Percentiles rank a stretch among this genome's conserved stretches.
phyloP scores from a whole-genome alignment of 2,113 vertebrate genomes.

The Eolophus roseicapilla region DNA sequence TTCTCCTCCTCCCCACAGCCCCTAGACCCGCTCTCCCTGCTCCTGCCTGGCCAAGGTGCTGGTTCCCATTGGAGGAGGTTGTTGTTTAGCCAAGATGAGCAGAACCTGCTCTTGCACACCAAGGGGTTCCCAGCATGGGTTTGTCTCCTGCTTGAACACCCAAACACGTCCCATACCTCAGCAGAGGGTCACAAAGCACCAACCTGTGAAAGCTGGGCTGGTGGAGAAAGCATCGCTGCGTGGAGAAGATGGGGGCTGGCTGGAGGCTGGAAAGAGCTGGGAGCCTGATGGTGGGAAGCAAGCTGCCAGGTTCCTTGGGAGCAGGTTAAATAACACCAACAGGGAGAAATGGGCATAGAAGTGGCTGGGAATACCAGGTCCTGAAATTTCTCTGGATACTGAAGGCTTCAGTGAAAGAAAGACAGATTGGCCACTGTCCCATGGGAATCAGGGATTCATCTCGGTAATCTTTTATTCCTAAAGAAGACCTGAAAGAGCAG shows the following conservation, averaged over 20 bases:
- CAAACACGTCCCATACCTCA: not conserved
- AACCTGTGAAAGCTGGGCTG: not conserved
- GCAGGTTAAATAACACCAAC: not conserved
- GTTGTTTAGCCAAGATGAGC: not conserved
- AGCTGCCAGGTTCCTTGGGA: not conserved
- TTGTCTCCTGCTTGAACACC: not conserved
- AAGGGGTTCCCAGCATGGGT: not conserved
- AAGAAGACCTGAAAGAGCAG: not conserved
- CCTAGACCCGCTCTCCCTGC: rapidly evolving
- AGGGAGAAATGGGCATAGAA: not conserved
- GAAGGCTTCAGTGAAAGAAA: not conserved
- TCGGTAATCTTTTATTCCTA: not conserved
- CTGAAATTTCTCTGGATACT: not conserved
- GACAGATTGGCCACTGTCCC: not conserved
- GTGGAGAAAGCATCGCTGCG: not conserved
- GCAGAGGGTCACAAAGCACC: not conserved
- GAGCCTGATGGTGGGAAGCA: rapidly evolving
- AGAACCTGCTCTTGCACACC: not conserved
- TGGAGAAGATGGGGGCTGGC: not conserved
- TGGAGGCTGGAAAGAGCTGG: not conserved
- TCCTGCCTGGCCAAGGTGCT: not conserved
- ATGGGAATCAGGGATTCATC: not conserved
- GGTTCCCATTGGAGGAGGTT: not conserved
- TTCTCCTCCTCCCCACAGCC: not conserved
- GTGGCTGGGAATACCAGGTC: not conserved